phyloP scores from a whole-genome alignment of 2,888 invertebrate genomes.

The Melanostoma scalare region DNA sequence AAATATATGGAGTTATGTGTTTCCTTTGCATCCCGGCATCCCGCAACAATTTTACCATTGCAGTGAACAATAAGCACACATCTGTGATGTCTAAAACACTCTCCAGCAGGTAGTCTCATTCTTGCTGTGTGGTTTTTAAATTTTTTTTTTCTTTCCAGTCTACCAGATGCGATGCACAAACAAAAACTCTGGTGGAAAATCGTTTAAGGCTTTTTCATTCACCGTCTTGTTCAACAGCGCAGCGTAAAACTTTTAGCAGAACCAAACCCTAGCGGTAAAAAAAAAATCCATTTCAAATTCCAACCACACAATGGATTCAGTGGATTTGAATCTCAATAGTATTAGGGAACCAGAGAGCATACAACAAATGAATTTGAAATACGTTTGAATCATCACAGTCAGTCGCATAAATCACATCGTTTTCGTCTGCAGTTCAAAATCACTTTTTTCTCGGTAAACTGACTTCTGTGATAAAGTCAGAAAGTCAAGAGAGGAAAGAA shows the following conservation, averaged over 20 bases:
- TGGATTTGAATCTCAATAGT: conserved; percentile 26
- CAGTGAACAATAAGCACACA: not conserved
- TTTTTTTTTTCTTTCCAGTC: not conserved
- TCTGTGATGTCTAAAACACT: conserved; percentile 10
- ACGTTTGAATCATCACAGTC: not conserved
- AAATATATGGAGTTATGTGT: not conserved
- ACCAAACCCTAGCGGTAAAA: not conserved
- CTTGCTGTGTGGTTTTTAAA: not conserved
- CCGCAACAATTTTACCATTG: not conserved
- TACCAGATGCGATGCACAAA: not conserved
- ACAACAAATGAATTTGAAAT: not conserved
- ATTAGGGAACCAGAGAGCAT: not conserved
- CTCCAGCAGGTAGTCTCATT: not conserved
- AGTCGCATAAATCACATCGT: conserved; percentile 9
- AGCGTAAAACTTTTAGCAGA: conserved; percentile 30
- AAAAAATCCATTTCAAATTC: conserved; percentile 5
- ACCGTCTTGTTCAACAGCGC: conserved; percentile 32
- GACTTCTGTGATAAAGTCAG: conserved; percentile 6
- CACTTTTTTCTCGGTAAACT: not conserved
- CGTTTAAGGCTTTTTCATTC: conserved; percentile 28
- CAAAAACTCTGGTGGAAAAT: conserved; percentile 39
- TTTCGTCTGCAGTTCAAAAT: not conserved
- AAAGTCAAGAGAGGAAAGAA: not conserved
- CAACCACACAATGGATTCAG: conserved; percentile 34
- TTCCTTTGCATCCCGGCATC: not conserved